phyloP scores from a whole-genome alignment of 2,888 invertebrate genomes.

The Andrena bucephala region DNA sequence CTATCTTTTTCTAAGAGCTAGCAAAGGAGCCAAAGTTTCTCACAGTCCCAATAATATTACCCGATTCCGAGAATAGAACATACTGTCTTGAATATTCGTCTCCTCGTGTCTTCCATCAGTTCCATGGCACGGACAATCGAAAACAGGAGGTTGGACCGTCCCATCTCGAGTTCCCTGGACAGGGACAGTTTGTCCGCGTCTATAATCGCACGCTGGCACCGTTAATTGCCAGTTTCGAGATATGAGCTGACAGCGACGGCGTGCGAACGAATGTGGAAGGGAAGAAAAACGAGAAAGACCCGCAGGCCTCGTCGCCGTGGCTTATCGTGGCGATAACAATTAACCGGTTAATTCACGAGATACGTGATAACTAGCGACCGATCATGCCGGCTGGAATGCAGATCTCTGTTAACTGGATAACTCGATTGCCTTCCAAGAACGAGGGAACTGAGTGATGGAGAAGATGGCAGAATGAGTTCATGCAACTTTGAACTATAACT shows the following conservation, averaged over 20 bases:
- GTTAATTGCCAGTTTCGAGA: constrained; percentile 57
- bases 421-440: background rate
- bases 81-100: no score
- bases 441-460: no score
- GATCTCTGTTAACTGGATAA: constrained; percentile 13
- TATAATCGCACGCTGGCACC: constrained; percentile 28
- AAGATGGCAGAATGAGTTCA: no score
- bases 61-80: no score
- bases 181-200: constrained; percentile 1
- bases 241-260: constrained; percentile 40
- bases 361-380: constrained; percentile 18
- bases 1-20: no score
- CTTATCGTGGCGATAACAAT: constrained; percentile 58
- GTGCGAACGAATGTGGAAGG: no score
- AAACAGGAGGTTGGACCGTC: background rate
- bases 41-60: no score
- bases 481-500: no score
- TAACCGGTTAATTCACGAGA: constrained; percentile 50
- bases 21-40: no score
- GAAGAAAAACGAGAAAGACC: no score
- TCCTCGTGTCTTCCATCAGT: no score
- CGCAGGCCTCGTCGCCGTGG: background rate
- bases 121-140: no score
- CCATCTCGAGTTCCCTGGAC: constrained; percentile 6
- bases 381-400: constrained; percentile 1